Conservation (phyloP, 2,113 vertebrate genomes). For the Scomber scombrus region DNA sequence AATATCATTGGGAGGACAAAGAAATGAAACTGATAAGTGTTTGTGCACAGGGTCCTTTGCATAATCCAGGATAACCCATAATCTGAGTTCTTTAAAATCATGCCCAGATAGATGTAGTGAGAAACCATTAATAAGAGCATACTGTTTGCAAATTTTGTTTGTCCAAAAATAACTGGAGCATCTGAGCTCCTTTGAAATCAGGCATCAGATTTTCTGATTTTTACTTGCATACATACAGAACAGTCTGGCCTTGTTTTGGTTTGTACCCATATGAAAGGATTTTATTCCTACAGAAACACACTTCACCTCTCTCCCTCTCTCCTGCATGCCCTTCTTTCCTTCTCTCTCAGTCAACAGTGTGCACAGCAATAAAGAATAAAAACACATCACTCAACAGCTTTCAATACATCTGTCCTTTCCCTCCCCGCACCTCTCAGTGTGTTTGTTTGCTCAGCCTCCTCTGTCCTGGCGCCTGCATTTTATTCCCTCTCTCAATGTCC, state of each 20-base stretch:
- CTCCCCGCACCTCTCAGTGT: slow-evolving; percentile 44
- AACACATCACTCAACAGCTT: slow-evolving; percentile 71
- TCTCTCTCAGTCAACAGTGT: slow-evolving; percentile 50
- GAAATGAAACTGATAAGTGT: slow-evolving; percentile 88
- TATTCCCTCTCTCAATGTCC: slow-evolving; percentile 40
- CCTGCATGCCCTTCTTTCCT: slow-evolving; percentile 29
- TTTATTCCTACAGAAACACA: slow-evolving; percentile 39
- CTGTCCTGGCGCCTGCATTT: slow-evolving; percentile 55
- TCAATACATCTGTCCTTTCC: slow-evolving; percentile 63
- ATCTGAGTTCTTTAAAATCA: slow-evolving; percentile 81
- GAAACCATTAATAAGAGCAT: slow-evolving; percentile 67
- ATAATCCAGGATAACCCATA: slow-evolving; percentile 86
- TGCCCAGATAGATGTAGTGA: slow-evolving; percentile 65
- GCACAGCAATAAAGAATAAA: slow-evolving; percentile 57
- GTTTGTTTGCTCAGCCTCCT: slow-evolving; percentile 72
- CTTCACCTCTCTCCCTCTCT: not conserved
- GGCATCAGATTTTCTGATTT: slow-evolving; percentile 47
- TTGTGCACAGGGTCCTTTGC: slow-evolving; percentile 82
- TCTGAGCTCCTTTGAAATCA: slow-evolving; percentile 36
- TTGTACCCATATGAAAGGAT: slow-evolving; percentile 43
- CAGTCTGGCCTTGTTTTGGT: slow-evolving; percentile 41
- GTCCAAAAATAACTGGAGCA: slow-evolving; percentile 44
- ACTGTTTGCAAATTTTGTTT: slow-evolving; percentile 32
- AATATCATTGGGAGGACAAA: slow-evolving; percentile 89
- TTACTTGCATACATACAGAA: slow-evolving; percentile 17